Evolutionary conservation across 2,888 invertebrate species (phyloP).

Genomic region (Stegophylla sp.): DNA sequence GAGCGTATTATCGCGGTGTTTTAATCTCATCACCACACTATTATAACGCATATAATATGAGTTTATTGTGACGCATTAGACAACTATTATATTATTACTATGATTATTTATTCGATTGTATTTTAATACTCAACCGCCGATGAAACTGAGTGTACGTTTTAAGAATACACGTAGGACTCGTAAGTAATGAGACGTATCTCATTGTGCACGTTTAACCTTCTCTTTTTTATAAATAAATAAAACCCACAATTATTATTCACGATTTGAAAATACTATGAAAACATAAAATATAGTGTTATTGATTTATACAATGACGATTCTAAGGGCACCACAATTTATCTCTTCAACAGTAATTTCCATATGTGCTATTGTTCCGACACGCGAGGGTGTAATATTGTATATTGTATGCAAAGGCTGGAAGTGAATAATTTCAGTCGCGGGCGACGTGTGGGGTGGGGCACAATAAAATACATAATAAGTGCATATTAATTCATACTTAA

Average conservation of each 20-base stretch:
- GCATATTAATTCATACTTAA: no score
- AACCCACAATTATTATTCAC: background rate
- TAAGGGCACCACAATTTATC: no score
- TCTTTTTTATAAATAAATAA: background rate
- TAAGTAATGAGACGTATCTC: no score
- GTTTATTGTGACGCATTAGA: conserved; percentile 19
- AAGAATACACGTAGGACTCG: background rate
- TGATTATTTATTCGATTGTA: conserved; percentile 24
- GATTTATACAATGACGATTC: background rate
- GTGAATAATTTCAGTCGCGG: no score
- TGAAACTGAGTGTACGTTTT: background rate
- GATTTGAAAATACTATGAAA: background rate
- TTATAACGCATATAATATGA: no score
- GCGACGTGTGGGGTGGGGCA: no score
- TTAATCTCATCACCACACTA: background rate
- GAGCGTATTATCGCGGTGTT: conserved; percentile 2
- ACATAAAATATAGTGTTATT: background rate
- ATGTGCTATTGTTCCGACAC: no score
- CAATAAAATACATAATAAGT: no score
- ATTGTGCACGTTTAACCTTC: background rate
- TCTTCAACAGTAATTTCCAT: no score
- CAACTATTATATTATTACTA: background rate
- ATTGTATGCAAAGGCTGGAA: no score
- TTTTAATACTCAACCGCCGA: background rate
- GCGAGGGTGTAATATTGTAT: no score